These are phyloP conservation scores for Podarcis siculus DNA, from an alignment of 2,797 vertebrate genomes.

Conservation along the genomic window DNA sequence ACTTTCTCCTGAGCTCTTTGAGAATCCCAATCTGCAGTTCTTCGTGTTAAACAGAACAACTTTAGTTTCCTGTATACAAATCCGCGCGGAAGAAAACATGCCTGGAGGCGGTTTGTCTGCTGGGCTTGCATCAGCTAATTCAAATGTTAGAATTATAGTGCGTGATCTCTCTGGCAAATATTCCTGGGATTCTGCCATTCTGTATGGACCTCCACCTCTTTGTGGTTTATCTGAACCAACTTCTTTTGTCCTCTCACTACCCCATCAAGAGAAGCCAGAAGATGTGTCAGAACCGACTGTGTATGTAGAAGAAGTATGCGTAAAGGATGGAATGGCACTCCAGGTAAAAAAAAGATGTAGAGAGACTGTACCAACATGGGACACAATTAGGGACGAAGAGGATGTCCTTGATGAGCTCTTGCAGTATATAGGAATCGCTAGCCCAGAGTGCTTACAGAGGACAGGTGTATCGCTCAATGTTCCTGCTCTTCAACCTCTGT, in stretches of 20 bases:
- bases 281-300: conserved; percentile 73
- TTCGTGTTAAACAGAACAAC: conserved; percentile 95
- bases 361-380: conserved; percentile 93
- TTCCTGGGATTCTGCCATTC: conserved; percentile 95
- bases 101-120: conserved; percentile 94
- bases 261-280: conserved; percentile 79
- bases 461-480: conserved; percentile 94
- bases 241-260: conserved; percentile 74
- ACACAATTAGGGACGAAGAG: conserved; percentile 90
- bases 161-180: conserved; percentile 97
- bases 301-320: conserved; percentile 70
- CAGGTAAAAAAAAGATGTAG: conserved; percentile 88
- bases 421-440: conserved; percentile 94
- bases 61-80: conserved; percentile 92
- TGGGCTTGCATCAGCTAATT: conserved; percentile 90
- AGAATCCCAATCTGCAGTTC: conserved; percentile 97
- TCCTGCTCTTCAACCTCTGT: conserved; percentile 91
- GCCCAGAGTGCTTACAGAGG: conserved; percentile 96
- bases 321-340: conserved; percentile 82
- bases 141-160: conserved; percentile 93
- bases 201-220: conserved; percentile 90
- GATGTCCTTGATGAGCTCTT: conserved; percentile 95
- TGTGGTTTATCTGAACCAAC: conserved; percentile 77
- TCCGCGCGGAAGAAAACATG: conserved; percentile 90
- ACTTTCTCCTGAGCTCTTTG: conserved; percentile 96